These are phyloP conservation scores for Strix uralensis DNA, from an alignment of 2,113 vertebrate species.

Conservation along the genomic window DNA sequence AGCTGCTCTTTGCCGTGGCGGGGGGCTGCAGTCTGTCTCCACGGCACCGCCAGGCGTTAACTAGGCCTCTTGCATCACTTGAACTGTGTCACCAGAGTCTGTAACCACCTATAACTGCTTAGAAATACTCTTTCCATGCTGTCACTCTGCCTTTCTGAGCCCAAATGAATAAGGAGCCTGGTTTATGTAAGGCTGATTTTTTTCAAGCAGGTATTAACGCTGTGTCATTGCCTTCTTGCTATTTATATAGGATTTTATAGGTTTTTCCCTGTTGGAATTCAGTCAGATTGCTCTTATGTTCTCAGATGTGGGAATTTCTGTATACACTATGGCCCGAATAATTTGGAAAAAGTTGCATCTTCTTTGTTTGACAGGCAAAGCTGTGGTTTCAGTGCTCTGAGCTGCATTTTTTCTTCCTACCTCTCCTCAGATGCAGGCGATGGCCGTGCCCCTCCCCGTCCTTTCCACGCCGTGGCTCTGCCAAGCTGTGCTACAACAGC, in stretches of 20 bases:
- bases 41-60: neutral
- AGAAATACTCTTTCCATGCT: neutral
- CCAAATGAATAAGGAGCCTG: neutral
- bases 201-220: neutral
- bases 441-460: fast-evolving
- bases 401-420: neutral
- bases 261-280: neutral
- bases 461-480: neutral
- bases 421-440: fast-evolving
- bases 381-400: neutral
- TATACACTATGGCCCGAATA: fast-evolving
- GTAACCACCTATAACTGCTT: neutral
- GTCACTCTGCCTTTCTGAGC: too few relatives aligned
- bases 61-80: too few relatives aligned
- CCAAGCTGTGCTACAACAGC: neutral
- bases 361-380: neutral
- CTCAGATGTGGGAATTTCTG: neutral
- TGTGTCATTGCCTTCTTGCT: neutral
- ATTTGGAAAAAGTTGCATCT: neutral
- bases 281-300: neutral
- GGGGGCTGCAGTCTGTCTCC: too few relatives aligned
- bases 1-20: neutral
- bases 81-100: neutral
- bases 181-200: neutral
- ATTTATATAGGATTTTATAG: neutral